A percentile compares a stretch with the other conserved stretches of the same genome.
These are phyloP conservation scores for Bubo scandiacus DNA, from an alignment of 2,113 vertebrate genomes.

Conservation along the genomic window DNA sequence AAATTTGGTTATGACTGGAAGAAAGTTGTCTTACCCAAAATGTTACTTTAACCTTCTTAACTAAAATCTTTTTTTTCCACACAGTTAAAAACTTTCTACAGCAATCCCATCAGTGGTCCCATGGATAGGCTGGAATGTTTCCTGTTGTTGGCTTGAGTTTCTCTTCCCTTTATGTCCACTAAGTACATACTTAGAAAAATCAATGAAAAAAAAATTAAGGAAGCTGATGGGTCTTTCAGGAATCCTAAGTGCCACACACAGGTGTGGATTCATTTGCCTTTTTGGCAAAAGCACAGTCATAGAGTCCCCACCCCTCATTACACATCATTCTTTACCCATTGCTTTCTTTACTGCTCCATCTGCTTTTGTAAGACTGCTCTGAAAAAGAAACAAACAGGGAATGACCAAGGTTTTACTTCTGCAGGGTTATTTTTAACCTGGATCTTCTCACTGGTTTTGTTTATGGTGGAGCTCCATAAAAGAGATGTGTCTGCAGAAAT, in stretches of 20 bases:
- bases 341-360: not conserved
- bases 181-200: not conserved
- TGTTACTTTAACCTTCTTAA: not conserved
- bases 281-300: not conserved
- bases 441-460: not conserved
- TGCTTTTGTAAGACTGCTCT: not conserved
- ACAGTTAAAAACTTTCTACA: not conserved
- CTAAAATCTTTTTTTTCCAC: not conserved
- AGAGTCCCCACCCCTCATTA: not conserved
- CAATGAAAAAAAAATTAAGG: not conserved
- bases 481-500: fast-evolving
- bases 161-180: not conserved
- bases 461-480: not conserved
- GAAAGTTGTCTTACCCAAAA: not conserved
- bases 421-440: not conserved
- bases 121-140: not conserved
- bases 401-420: not conserved
- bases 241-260: not conserved
- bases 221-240: not conserved
- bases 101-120: not conserved
- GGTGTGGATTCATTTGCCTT: not conserved
- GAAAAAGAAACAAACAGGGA: not conserved
- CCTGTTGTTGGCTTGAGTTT: not conserved
- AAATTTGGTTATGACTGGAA: not conserved
- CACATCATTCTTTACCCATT: not conserved